Percentiles rank a stretch among this genome's conserved stretches.
These are phyloP conservation scores for Platycnemis pennipes DNA, from an alignment of 2,888 invertebrate genomes.

Conservation along the genomic window DNA sequence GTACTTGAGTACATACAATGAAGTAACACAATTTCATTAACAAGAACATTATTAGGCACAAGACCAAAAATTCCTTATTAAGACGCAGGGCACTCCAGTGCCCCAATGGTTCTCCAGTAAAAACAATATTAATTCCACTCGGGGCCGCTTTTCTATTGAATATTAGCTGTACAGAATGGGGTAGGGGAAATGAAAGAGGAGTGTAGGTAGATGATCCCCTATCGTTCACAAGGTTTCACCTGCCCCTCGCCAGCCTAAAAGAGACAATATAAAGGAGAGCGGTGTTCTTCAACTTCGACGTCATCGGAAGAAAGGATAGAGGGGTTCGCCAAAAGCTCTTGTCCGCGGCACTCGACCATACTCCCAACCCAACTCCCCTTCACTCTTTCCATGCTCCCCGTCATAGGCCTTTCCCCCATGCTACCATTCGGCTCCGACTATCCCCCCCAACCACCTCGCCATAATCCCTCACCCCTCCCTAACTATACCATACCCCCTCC, in stretches of 20 bases:
- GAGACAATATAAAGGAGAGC: background rate
- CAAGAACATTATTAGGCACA: background rate
- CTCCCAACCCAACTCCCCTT: background rate
- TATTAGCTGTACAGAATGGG: background rate
- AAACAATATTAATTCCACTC: slow-evolving; percentile 16
- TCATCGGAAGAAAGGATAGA: slow-evolving; percentile 8
- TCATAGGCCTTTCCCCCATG: background rate
- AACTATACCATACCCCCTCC: background rate
- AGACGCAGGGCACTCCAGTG: background rate
- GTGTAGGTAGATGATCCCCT: slow-evolving; percentile 3
- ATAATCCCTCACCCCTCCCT: slow-evolving; percentile 34
- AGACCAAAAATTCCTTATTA: background rate
- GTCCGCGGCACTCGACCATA: slow-evolving; percentile 34
- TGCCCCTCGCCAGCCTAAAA: slow-evolving; percentile 27
- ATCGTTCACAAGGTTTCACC: slow-evolving; percentile 12
- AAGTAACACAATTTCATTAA: background rate
- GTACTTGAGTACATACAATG: background rate
- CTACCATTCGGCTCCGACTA: background rate
- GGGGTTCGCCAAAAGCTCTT: slow-evolving; percentile 6
- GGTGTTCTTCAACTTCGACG: slow-evolving; percentile 30
- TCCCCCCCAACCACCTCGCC: background rate
- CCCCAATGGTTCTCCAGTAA: background rate
- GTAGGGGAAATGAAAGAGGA: slow-evolving; percentile 2
- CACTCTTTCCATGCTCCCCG: background rate
- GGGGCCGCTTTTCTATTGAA: background rate